Percentiles rank a stretch among this genome's conserved stretches.
Evolutionary conservation across 2,113 vertebrate genomes (phyloP).

Genomic region (Calidris pugnax): DNA sequence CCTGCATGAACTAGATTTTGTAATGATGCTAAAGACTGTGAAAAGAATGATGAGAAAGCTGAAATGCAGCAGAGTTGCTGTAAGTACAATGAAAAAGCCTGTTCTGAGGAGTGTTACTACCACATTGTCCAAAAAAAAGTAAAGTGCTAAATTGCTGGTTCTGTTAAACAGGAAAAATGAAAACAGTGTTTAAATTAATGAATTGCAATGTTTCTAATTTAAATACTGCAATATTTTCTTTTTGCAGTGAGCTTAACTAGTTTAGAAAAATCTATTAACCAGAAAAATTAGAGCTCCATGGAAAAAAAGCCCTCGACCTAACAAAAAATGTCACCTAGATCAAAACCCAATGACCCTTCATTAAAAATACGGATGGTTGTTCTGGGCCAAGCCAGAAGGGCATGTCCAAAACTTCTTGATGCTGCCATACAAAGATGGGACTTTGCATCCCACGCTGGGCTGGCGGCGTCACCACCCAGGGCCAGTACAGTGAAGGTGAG

Average conservation of each 20-base stretch:
- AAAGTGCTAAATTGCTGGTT: not conserved
- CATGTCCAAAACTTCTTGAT: fast-evolving
- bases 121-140: not conserved
- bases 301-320: not conserved
- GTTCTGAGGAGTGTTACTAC: not conserved
- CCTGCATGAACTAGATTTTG: not conserved
- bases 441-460: not conserved
- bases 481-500: not conserved
- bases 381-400: not conserved
- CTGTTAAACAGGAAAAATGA: not conserved
- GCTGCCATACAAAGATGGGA: not conserved
- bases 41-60: not conserved
- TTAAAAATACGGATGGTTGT: not conserved
- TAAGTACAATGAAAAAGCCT: not conserved
- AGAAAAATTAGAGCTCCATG: not conserved
- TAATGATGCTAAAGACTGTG: not conserved
- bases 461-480: fast-evolving
- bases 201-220: not conserved
- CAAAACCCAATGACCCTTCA: not conserved
- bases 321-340: not conserved
- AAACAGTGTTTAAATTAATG: not conserved
- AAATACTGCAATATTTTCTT: not conserved
- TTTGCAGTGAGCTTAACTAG: not conserved
- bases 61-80: not conserved
- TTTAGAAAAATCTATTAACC: not conserved